phyloP scores from a whole-genome alignment of 37 sponge, comb jelly and placozoan genomes.

The Dysidea cf. avara region DNA sequence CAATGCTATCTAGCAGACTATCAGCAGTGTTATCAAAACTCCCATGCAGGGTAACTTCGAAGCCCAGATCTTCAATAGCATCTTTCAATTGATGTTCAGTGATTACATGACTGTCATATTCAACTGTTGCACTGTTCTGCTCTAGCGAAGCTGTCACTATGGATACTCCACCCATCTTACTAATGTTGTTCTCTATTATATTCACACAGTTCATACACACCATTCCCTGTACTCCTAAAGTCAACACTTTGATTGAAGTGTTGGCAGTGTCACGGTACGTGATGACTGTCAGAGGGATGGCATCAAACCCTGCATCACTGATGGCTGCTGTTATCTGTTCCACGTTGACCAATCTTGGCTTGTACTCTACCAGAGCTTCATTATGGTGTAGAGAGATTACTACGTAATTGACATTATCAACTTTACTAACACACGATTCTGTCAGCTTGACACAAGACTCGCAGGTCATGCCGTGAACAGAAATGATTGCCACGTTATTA shows the following conservation, averaged over 20 bases:
- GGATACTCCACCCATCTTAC: conserved; percentile 51
- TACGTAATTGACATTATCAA: conserved; percentile 23
- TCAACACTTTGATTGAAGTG: too few species aligned
- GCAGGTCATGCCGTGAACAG: conserved; percentile 96
- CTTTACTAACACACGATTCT: conserved; percentile 52
- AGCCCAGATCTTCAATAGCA: conserved; percentile 81
- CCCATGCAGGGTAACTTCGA: conserved; percentile 41
- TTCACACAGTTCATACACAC: conserved; percentile 85
- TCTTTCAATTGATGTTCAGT: conserved; percentile 34
- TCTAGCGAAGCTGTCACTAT: conserved; percentile 59
- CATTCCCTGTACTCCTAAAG: conserved; percentile 84
- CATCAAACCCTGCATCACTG: conserved; percentile 75
- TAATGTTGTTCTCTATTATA: conserved; percentile 69
- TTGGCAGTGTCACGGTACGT: too few species aligned
- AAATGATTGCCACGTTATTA: conserved; percentile 6
- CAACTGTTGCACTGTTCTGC: conserved; percentile 58
- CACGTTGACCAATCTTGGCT: not conserved
- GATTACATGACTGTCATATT: conserved; percentile 36
- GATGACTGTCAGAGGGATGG: too few species aligned
- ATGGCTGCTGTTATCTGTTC: conserved; percentile 31
- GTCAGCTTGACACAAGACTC: conserved; percentile 88
- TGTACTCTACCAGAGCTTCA: conserved; percentile 59
- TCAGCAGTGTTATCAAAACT: too few species aligned
- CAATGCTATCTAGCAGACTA: too few species aligned
- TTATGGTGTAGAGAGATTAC: conserved; percentile 51